Percentiles rank a stretch among this genome's conserved stretches.
phyloP scores from a whole-genome alignment of 2,888 invertebrate species.

The Allacma fusca region DNA sequence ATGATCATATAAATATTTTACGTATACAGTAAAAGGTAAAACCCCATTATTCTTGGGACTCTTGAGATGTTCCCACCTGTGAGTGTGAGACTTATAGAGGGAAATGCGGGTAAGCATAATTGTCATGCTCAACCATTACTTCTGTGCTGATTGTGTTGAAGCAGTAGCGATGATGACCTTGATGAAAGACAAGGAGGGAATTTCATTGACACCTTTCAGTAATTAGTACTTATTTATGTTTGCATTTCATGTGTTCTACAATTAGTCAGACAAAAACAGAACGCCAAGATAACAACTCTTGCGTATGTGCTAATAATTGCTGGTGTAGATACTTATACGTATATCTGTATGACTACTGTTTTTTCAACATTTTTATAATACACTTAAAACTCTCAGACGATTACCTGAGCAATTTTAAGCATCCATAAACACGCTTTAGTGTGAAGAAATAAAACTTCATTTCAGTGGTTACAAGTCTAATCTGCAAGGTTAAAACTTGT shows the following conservation, averaged over 20 bases:
- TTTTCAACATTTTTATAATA: too few relatives aligned
- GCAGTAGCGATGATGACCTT: slow-evolving; percentile 20
- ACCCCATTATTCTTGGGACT: too few relatives aligned
- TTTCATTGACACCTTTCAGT: slow-evolving; percentile 41
- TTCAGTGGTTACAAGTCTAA: too few relatives aligned
- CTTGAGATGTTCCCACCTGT: too few relatives aligned
- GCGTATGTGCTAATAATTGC: too few relatives aligned
- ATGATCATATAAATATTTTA: too few relatives aligned
- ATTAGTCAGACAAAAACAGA: slow-evolving; percentile 14
- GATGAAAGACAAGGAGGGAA: slow-evolving; percentile 31
- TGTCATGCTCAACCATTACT: neutral
- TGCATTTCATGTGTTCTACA: slow-evolving; percentile 11
- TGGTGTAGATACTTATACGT: too few relatives aligned
- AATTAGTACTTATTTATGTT: slow-evolving; percentile 25
- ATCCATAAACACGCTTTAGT: neutral
- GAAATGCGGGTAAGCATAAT: slow-evolving; percentile 6
- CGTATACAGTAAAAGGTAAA: too few relatives aligned
- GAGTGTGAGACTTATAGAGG: too few relatives aligned
- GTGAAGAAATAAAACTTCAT: neutral
- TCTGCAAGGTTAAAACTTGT: too few relatives aligned
- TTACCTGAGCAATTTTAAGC: neutral
- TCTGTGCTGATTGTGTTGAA: neutral
- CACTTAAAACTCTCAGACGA: neutral
- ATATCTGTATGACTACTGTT: too few relatives aligned
- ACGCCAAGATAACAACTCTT: neutral